Base-by-base conservation (phyloP, 2,113 vertebrate genomes). In the Thunnus thynnus region DNA sequence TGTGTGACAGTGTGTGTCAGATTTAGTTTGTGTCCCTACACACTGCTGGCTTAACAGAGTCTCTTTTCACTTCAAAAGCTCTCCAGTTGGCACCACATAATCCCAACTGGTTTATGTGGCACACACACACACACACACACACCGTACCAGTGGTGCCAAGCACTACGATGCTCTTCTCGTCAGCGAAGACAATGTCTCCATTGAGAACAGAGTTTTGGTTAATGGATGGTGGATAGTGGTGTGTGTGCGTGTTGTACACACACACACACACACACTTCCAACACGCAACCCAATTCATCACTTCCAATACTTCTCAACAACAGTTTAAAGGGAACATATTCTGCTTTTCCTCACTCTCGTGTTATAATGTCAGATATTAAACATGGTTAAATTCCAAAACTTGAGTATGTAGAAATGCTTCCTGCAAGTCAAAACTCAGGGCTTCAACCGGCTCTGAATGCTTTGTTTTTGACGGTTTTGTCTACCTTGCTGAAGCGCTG, bases 11-110 rank as follows among this genome's bases (percentile, higher is more conserved):
- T 41, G 36, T 41, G 36, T 41, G 36, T 83, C 17, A 47, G 48
- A 46, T 57, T 69, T 20, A 62, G 61, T 50, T 14, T 72, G 20
- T 32, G 65, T 69, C 72, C 56, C 25, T 32, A 48, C 41, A 64
- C 64, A 72, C 51, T 9, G 51, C 30, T 17, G 25, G 44, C 66
- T 60, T 41, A 70, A 91, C 75, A 84, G 75, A 86, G 64, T 74
- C 69, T 92, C 80, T 79, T 85, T 82, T 92, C 82, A 89, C 55
- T 55, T 71, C 76, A 73, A 69, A 70, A 57, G 18, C 68, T 76
- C 69, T 82, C 89, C 84, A 88, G 88, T 76, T 92, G 89, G 73
- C 80, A 90, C 62, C 62, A 78, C 65, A 85, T 73, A 81, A 54
- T 84, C 75, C 87, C 69, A 78, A 78, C 76, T 83, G 86, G 71